phyloP scores from a whole-genome alignment of 2,888 invertebrate genomes.

The Himalopsyche kuldschensis region DNA sequence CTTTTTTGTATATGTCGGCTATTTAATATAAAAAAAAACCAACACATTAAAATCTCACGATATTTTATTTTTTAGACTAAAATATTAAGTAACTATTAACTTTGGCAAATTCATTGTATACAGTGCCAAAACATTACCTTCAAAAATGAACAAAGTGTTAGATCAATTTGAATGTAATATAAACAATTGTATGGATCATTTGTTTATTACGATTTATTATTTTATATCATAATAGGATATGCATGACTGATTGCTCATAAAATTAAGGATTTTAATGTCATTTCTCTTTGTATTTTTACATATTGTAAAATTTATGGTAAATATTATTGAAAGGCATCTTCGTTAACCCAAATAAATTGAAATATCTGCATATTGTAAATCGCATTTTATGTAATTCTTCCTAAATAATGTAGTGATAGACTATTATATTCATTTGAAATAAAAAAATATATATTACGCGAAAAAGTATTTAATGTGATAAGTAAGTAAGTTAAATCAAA shows the following conservation, averaged over 20 bases:
- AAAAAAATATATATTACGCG: background rate
- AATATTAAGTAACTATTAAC: background rate
- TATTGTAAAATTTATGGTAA: background rate
- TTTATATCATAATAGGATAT: background rate
- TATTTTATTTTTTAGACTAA: background rate
- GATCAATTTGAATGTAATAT: background rate
- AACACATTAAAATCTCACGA: background rate
- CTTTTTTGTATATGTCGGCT: background rate
- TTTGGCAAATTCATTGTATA: background rate
- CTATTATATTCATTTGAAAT: background rate
- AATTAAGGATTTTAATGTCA: background rate
- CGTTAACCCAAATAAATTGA: background rate
- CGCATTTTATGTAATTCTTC: background rate
- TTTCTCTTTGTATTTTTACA: background rate
- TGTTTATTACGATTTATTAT: background rate
- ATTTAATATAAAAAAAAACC: background rate
- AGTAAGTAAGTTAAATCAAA: background rate
- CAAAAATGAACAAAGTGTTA: background rate
- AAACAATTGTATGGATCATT: background rate
- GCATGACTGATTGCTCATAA: slow-evolving; percentile 10
- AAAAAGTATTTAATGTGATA: slow-evolving; percentile 1
- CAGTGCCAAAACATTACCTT: background rate
- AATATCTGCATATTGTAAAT: background rate
- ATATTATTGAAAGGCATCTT: background rate
- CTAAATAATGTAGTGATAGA: background rate